phyloP scores from a whole-genome alignment of 2,113 vertebrate genomes.

The Callaeas wilsoni region DNA sequence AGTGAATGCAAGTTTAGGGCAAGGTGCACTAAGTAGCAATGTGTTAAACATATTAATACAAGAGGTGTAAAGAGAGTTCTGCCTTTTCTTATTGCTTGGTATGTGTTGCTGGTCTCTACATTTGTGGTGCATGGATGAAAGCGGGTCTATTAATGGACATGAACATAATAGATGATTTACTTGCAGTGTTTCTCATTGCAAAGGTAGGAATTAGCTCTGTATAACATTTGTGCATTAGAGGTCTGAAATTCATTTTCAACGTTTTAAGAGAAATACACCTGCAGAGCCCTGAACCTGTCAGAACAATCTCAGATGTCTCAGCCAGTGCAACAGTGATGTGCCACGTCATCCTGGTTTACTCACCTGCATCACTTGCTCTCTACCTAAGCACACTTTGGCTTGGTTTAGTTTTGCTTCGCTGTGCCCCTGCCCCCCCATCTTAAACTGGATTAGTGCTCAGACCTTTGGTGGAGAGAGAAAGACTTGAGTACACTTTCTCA shows the following conservation, averaged over 20 bases:
- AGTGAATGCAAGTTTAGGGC: neutral
- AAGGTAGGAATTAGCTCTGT: neutral
- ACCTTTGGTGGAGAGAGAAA: neutral
- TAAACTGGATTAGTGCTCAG: neutral
- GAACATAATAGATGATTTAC: neutral
- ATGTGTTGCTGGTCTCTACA: neutral
- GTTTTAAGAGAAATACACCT: neutral
- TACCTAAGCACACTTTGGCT: neutral
- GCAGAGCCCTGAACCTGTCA: neutral
- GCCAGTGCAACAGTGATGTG: neutral
- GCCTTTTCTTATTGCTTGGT: neutral
- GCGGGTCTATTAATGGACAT: neutral
- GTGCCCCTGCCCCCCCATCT: neutral
- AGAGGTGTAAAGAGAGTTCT: neutral
- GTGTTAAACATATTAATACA: neutral
- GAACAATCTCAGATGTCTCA: neutral
- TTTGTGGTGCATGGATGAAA: neutral
- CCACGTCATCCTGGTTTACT: neutral
- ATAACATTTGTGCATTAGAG: neutral
- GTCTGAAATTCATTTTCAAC: neutral
- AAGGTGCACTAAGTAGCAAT: neutral
- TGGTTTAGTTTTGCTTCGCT: neutral
- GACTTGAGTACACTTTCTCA: neutral
- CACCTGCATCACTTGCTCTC: neutral
- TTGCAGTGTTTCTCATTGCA: neutral